Conservation (phyloP, 2,113 vertebrate genomes). For the Oncorhynchus masou region DNA sequence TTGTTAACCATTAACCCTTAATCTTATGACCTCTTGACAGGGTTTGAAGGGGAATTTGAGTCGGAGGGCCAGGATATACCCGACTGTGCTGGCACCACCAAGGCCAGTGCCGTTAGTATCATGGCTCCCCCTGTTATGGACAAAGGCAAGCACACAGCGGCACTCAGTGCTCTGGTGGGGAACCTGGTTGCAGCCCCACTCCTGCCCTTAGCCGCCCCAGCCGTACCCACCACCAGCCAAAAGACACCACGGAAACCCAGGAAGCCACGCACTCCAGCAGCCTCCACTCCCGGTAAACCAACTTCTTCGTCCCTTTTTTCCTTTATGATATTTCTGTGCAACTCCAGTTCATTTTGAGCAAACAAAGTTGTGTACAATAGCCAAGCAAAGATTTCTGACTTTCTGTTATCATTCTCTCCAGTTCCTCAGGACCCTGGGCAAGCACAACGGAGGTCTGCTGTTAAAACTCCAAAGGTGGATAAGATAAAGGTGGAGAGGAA, state of each 20-base stretch:
- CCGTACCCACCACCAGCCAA: slow-evolving; percentile 16
- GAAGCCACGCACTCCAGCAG: slow-evolving; percentile 59
- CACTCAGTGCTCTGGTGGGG: slow-evolving; percentile 56
- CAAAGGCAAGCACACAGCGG: slow-evolving; percentile 54
- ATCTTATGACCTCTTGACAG: slow-evolving; percentile 25
- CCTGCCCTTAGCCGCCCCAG: slow-evolving; percentile 44
- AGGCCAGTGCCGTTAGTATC: slow-evolving; percentile 38
- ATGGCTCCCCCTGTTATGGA: slow-evolving; percentile 52
- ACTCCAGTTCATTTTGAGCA: not conserved
- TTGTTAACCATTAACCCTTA: not conserved
- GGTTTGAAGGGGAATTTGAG: slow-evolving; percentile 33
- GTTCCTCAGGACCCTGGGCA: slow-evolving; percentile 35
- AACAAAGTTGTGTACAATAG: not conserved
- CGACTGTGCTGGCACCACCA: slow-evolving; percentile 49
- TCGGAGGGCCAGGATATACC: slow-evolving; percentile 45
- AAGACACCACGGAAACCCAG: slow-evolving; percentile 54
- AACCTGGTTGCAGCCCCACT: slow-evolving; percentile 50
- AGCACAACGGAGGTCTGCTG: slow-evolving; percentile 47
- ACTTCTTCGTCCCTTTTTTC: not conserved
- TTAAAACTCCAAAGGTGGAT: slow-evolving; percentile 57
- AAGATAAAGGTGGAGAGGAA: slow-evolving; percentile 29
- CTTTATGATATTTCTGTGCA: not conserved
- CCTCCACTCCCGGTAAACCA: slow-evolving; percentile 46
- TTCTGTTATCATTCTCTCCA: not conserved
- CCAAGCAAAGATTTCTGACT: not conserved